phyloP scores from a whole-genome alignment of 2,888 invertebrate genomes.

The Linnaemya vulpina region DNA sequence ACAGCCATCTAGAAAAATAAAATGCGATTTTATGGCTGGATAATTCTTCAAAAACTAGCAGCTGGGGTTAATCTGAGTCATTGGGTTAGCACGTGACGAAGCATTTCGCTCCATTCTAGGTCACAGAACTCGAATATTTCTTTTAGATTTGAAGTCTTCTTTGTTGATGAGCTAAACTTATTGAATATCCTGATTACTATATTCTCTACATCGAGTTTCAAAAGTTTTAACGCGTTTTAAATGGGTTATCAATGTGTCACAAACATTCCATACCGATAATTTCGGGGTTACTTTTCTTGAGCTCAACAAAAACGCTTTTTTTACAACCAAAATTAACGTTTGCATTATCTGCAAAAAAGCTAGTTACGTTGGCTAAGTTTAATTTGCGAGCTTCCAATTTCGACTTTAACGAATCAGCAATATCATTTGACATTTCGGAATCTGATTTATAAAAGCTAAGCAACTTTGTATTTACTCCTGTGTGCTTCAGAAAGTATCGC shows the following conservation, averaged over 20 bases:
- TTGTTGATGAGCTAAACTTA: no score
- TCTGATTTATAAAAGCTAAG: constrained; percentile 9
- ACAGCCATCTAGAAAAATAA: neutral
- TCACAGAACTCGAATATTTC: no score
- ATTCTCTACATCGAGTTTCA: no score
- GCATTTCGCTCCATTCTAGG: no score
- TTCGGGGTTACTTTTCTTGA: neutral
- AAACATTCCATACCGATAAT: neutral
- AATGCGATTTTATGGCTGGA: neutral
- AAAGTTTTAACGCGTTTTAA: no score
- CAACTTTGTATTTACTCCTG: constrained; percentile 18
- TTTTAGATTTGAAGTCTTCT: no score
- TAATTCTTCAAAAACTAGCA: neutral
- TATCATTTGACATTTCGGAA: constrained; percentile 12
- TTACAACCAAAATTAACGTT: constrained; percentile 6
- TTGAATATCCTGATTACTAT: no score
- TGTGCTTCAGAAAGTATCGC: constrained; percentile 12
- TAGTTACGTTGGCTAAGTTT: constrained; percentile 7
- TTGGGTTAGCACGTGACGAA: no score
- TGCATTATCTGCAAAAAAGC: constrained; percentile 14
- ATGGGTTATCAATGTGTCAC: no score
- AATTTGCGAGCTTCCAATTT: neutral
- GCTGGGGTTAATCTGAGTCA: no score
- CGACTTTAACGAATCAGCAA: constrained; percentile 1
- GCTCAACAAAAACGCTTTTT: constrained; percentile 12